Evolutionary conservation across 2,113 vertebrate species (phyloP).

Genomic region (Penelope pileata): DNA sequence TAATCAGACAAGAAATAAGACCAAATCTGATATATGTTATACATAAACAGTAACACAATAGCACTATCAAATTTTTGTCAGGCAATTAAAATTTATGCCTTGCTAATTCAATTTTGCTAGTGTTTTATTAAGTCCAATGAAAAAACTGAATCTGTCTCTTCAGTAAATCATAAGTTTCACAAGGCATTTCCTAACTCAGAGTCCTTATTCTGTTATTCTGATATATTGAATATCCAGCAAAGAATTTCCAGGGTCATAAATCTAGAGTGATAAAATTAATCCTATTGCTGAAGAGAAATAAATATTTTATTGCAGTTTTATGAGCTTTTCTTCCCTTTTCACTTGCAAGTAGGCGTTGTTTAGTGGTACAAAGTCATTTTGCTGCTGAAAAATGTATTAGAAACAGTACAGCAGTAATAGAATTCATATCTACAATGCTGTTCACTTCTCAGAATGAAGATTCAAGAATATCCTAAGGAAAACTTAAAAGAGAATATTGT

Average conservation of each 20-base stretch:
- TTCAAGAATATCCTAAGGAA: constrained; percentile 1
- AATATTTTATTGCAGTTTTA: constrained; percentile 84
- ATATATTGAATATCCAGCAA: constrained; percentile 82
- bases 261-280: constrained; percentile 83
- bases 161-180: constrained; percentile 74
- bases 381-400: constrained; percentile 69
- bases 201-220: constrained; percentile 75
- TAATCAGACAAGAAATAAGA: neutral
- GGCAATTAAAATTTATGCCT: constrained; percentile 78
- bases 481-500: neutral
- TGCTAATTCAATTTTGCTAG: constrained; percentile 76
- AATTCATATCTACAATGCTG: constrained; percentile 64
- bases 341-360: constrained; percentile 72
- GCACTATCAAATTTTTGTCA: constrained; percentile 70
- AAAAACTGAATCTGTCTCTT: constrained; percentile 48
- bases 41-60: constrained; percentile 65
- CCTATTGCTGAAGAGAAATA: constrained; percentile 78
- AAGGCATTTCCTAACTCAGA: constrained; percentile 67
- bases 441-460: constrained; percentile 23
- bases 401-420: constrained; percentile 52
- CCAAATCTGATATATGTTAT: constrained; percentile 40
- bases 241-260: constrained; percentile 77
- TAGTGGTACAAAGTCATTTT: constrained; percentile 65
- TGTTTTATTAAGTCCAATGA: constrained; percentile 76
- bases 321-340: constrained; percentile 78